Base-by-base conservation (phyloP, 2,888 invertebrate species). In the Lomographa bimaculata region DNA sequence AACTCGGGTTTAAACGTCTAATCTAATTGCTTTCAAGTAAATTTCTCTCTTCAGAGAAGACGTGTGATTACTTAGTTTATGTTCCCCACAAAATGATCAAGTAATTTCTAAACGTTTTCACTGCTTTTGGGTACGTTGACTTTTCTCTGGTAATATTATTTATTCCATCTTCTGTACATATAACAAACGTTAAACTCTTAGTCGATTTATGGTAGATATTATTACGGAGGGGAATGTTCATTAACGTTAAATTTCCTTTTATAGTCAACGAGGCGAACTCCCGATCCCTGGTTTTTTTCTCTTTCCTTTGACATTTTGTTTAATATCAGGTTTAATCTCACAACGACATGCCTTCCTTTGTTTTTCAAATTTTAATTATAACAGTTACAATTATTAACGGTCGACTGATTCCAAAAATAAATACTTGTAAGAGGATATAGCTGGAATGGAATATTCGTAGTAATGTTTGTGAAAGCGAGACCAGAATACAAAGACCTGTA, bases 181-280 rank as follows among this genome's bases (percentile, higher is more conserved):
- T 33, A 41, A 43, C n/a, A n/a, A n/a, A 48, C 38, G 46, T 41
- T n/a, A 14, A 14, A 14, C 14, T 2, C 62, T 5, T 48, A 42
- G 40, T 48, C 20, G 23, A 28, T 47, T 27, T 32, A 34, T 50
- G 38, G 48, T 38, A 52, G 57, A 59, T 57, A 46, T 46, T 58
- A 53, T 59, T 60, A 42, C 49, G 45, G 62, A 53, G 60, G 57
- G 52, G 47, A 56, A 58, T 56, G 57, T 62, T 63, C 56, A 57
- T 68, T 65, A 62, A 59, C 50, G 54, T 60, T 55, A 46, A 64
- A 61, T 64, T 64, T 55, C 57, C 57, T 66, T 71, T 62, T 50
- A 59, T 37, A 50, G 45, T 40, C 57, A 59, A 50, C 58, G 55
- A 57, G 45, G 50, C 59, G 54, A 59, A 49, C 44, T 56, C 33